phyloP scores from a whole-genome alignment of 2,113 vertebrate species.

The Alces alces region DNA sequence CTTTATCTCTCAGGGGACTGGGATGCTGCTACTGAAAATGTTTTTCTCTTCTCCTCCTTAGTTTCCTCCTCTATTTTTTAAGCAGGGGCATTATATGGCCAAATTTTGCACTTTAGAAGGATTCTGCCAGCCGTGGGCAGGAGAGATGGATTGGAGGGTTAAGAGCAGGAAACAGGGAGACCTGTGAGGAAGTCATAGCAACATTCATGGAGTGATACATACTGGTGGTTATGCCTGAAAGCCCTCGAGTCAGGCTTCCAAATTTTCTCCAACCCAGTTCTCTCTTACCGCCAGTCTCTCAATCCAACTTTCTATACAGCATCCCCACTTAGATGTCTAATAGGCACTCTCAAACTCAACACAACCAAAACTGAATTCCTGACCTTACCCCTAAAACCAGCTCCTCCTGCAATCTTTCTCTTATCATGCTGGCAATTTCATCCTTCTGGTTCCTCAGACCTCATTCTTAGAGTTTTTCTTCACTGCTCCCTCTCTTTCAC shows the following conservation, averaged over 20 bases:
- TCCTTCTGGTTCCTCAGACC: neutral
- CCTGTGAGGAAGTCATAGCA: neutral
- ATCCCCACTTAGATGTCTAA: neutral
- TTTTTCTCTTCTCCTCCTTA: neutral
- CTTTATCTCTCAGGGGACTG: neutral
- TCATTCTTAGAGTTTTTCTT: constrained; percentile 1
- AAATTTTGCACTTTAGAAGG: neutral
- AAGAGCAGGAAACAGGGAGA: neutral
- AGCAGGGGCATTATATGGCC: neutral
- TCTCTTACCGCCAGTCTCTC: neutral
- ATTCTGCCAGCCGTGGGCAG: neutral
- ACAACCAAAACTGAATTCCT: neutral
- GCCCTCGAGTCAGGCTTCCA: neutral
- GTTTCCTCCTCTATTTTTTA: neutral
- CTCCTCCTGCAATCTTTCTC: neutral
- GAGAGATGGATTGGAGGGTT: neutral
- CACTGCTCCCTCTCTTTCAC: neutral
- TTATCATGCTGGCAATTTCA: neutral
- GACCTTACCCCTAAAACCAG: neutral
- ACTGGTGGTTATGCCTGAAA: neutral
- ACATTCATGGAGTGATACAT: neutral
- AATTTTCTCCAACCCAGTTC: neutral
- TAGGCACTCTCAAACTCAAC: neutral
- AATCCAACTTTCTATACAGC: neutral
- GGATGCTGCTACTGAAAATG: neutral